Evolutionary conservation across 2,888 invertebrate species (phyloP).

Genomic region (Hololepta plana): DNA sequence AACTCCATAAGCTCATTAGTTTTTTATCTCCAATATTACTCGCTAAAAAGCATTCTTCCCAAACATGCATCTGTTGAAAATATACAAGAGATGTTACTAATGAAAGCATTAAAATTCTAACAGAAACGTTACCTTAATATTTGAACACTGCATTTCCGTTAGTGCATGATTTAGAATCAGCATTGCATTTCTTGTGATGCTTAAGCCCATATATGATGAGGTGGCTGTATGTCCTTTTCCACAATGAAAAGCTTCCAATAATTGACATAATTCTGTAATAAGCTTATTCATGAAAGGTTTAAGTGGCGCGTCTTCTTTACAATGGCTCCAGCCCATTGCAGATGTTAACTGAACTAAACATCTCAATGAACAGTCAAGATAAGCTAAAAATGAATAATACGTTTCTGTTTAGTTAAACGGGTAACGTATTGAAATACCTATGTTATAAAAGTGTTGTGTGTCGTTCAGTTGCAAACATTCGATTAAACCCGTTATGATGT

Average conservation of each 20-base stretch:
- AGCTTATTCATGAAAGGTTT: slow-evolving; percentile 22
- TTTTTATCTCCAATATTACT: slow-evolving; percentile 15
- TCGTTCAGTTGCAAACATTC: slow-evolving; percentile 31
- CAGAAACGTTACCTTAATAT: slow-evolving; percentile 21
- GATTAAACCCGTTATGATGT: slow-evolving; percentile 28
- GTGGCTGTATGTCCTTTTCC: slow-evolving; percentile 29
- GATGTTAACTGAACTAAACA: slow-evolving; percentile 32
- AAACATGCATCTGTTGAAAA: slow-evolving; percentile 14
- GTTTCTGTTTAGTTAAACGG: not conserved
- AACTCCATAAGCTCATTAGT: slow-evolving; percentile 24
- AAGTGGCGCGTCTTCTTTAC: slow-evolving; percentile 15
- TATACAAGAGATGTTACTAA: not conserved
- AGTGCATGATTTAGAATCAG: slow-evolving; percentile 34
- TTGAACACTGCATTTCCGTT: slow-evolving; percentile 29
- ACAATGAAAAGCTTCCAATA: slow-evolving; percentile 33
- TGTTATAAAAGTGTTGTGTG: slow-evolving; percentile 35
- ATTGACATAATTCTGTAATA: slow-evolving; percentile 28
- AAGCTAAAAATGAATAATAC: slow-evolving; percentile 21
- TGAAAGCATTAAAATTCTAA: too few species aligned
- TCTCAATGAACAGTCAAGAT: slow-evolving; percentile 30
- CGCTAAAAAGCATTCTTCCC: slow-evolving; percentile 22
- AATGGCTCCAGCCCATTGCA: slow-evolving; percentile 27
- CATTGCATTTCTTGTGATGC: slow-evolving; percentile 32
- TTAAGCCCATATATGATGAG: slow-evolving; percentile 35
- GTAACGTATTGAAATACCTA: slow-evolving; percentile 21